These are phyloP conservation scores for Tetrax tetrax DNA, from an alignment of 2,113 vertebrate genomes.

Conservation along the genomic window DNA sequence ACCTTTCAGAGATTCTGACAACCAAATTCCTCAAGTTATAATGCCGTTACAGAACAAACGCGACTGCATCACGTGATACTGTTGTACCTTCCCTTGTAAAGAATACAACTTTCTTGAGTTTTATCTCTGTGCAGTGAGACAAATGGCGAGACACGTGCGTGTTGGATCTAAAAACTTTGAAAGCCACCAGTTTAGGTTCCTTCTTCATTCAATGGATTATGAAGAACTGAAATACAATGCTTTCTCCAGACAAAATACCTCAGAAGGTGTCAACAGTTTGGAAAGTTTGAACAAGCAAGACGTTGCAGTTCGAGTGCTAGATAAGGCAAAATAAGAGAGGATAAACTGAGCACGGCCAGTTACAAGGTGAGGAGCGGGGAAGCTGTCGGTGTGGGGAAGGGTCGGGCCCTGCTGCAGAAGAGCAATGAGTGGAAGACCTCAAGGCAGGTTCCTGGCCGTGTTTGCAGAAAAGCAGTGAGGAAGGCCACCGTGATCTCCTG, in stretches of 20 bases:
- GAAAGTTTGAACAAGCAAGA: not conserved
- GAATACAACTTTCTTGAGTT: conserved; percentile 23
- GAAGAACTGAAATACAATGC: conserved; percentile 39
- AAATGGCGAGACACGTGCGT: conserved; percentile 28
- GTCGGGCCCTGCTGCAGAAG: not conserved
- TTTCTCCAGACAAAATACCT: conserved; percentile 23
- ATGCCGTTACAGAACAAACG: not conserved
- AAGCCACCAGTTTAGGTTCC: conserved; percentile 63
- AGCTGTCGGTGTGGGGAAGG: not conserved
- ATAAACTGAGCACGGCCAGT: not conserved
- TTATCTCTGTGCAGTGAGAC: conserved; percentile 40
- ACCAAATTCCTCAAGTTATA: not conserved
- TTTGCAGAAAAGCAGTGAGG: not conserved
- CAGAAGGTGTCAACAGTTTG: not conserved
- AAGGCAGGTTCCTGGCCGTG: accelerated
- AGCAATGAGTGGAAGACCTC: not conserved
- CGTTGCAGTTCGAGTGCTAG: too few relatives aligned
- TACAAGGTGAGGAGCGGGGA: not conserved
- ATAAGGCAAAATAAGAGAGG: not conserved
- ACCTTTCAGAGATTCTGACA: not conserved
- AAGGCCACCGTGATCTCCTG: too few relatives aligned
- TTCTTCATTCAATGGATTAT: conserved; percentile 52
- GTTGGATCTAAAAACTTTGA: conserved; percentile 36
- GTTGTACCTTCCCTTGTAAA: conserved; percentile 4
- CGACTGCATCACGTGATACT: not conserved